phyloP scores from a whole-genome alignment of 2,113 vertebrate genomes.

The Ailurus styani region DNA sequence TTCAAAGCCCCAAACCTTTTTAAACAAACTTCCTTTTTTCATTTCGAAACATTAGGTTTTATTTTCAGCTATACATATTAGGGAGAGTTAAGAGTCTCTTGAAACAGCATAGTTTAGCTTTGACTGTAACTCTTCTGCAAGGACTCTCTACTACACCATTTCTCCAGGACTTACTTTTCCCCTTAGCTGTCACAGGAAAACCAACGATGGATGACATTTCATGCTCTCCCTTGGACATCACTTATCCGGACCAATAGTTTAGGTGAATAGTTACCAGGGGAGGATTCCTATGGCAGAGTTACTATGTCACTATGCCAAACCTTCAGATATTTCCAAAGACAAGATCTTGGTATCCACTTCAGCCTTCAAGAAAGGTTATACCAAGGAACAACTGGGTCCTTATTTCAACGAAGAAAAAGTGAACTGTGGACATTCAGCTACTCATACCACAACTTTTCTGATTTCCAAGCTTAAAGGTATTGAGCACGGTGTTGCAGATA shows the following conservation, averaged over 20 bases:
- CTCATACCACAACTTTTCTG: neutral
- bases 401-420: constrained; percentile 28
- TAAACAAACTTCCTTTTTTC: constrained; percentile 38
- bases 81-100: constrained; percentile 45
- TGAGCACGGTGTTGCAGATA: neutral
- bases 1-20: constrained; percentile 45
- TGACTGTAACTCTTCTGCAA: constrained; percentile 32
- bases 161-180: neutral
- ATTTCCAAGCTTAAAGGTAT: neutral
- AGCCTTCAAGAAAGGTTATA: neutral
- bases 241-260: neutral
- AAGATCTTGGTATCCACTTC: neutral
- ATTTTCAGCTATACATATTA: constrained; percentile 29
- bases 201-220: neutral
- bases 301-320: neutral
- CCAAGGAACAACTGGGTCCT: neutral
- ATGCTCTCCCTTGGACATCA: neutral
- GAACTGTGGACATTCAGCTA: neutral
- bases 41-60: constrained; percentile 45
- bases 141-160: neutral
- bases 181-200: neutral
- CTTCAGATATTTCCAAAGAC: neutral
- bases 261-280: neutral
- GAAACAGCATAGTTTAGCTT: constrained; percentile 23
- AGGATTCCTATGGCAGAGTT: neutral